These are phyloP conservation scores for Drosophila chauvacae DNA, from an alignment of 1,140 invertebrate genomes.

Conservation along the genomic window DNA sequence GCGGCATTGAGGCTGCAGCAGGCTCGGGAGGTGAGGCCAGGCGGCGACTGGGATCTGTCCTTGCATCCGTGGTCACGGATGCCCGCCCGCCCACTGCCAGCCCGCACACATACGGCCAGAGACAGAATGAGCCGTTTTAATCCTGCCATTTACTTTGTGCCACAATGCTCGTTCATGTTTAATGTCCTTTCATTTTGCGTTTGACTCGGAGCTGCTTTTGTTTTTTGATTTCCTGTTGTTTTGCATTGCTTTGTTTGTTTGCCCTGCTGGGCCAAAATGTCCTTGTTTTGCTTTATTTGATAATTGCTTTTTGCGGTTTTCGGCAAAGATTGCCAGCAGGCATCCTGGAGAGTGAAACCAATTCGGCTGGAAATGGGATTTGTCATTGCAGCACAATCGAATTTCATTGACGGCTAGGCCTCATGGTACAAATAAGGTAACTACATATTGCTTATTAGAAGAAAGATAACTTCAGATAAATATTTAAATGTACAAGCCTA, in stretches of 20 bases:
- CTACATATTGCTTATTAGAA: no score
- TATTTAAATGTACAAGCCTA: background rate
- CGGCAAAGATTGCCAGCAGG: slow-evolving; percentile 1
- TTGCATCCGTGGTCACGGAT: slow-evolving; percentile 24
- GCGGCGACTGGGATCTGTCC: background rate
- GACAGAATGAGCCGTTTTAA: slow-evolving; percentile 42
- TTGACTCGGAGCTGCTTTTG: slow-evolving; percentile 53
- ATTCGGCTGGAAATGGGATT: background rate
- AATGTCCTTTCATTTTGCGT: slow-evolving; percentile 57
- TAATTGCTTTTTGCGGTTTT: slow-evolving; percentile 61
- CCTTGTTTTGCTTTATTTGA: slow-evolving; percentile 47
- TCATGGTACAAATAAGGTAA: background rate
- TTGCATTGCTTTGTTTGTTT: slow-evolving; percentile 35
- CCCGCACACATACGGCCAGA: slow-evolving; percentile 30
- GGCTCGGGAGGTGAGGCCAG: background rate
- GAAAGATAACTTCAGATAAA: background rate
- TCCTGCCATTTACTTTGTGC: slow-evolving; percentile 52
- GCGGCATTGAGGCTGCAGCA: slow-evolving; percentile 62
- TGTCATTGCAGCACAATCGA: background rate
- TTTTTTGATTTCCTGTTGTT: slow-evolving; percentile 48
- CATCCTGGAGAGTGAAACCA: background rate
- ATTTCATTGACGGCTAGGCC: background rate
- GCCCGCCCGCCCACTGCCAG: background rate
- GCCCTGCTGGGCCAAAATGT: slow-evolving; percentile 22
- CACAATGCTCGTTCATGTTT: slow-evolving; percentile 48